Base-by-base conservation (phyloP, 64 coral and sea anemone species). In the Pocillopora verrucosa region DNA sequence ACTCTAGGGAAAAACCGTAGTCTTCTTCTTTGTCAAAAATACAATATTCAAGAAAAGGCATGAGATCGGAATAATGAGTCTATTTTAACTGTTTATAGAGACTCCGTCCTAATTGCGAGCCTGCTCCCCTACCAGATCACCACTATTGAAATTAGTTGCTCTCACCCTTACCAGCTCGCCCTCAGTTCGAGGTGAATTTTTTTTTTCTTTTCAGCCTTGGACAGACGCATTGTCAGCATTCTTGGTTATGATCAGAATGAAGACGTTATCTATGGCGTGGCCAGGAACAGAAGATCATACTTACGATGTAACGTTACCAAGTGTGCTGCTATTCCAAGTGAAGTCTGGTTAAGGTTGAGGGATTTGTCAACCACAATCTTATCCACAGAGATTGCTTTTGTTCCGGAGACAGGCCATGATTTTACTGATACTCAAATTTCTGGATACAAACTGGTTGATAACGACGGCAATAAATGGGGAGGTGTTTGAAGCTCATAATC, bases 191-290 rank as follows among this genome's bases (percentile, higher is more conserved):
- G 64, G 16, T 67, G 64, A 67, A 67, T 67, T 16, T n/a, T 13
- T 22, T 58, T n/a, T 9, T 78, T 78, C 59, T n/a, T 58, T 22
- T n/a, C 19, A 79, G 77, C 57, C 11, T 13, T 79, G 22, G 57
- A 60, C 11, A 79, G 57, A 16, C 77, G 77, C 77, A 79, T 79
- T 17, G 77, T 79, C 57, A 79, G 77, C 57, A 79, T 79, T 79
- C 56, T 79, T 25, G 77, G 77, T 25, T 79, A 79, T 20, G 57
- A 60, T 15, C n/a, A 60, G 16, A 79, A 17, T 15, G 12, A 59
- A 57, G 56, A 79, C 56, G n/a, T 14, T 11, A 79, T 79, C 16
- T 79, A 79, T 60, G 77, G 77, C 3, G 77, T 79, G 10, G 77
- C 77, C 11, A 10, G 51, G 59, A 60, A 59, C 3, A 79, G 57